A percentile compares a stretch with the other conserved stretches of the same genome.
Evolutionary conservation across 2,797 vertebrate genomes (phyloP).

Genomic region (Enteromius trimaculatus): DNA sequence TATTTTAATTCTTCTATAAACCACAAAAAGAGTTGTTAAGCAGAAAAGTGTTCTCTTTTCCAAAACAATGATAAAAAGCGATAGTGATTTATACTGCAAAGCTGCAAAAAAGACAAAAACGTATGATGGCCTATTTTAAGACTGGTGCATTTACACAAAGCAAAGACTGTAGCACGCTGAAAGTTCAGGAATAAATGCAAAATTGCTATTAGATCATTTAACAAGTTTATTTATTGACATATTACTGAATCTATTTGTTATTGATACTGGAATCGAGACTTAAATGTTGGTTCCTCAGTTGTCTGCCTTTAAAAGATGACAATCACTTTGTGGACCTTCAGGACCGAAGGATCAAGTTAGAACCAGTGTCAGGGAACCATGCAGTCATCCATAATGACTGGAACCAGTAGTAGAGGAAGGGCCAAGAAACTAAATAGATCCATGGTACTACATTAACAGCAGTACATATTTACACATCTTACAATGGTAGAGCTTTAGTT

Average conservation of each 20-base stretch:
- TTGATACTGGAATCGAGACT: neutral
- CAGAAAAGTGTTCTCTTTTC: neutral
- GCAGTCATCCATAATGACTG: neutral
- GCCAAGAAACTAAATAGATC: neutral
- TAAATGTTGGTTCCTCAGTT: neutral
- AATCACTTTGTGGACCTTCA: too few species aligned
- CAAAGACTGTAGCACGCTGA: neutral
- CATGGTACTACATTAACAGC: slow-evolving; percentile 39
- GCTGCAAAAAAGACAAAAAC: neutral
- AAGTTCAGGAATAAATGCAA: neutral
- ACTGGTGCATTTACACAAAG: neutral
- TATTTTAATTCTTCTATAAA: neutral
- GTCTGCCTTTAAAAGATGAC: neutral
- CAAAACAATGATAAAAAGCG: neutral
- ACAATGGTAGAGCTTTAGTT: too few species aligned
- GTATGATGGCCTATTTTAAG: neutral
- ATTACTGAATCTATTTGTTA: neutral
- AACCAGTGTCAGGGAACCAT: neutral
- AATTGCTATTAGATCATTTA: neutral
- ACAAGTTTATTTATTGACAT: neutral
- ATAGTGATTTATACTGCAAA: neutral
- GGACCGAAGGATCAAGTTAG: neutral
- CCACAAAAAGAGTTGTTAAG: neutral
- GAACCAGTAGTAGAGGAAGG: neutral
- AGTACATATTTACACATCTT: slow-evolving; percentile 72